Percentiles rank a stretch among this genome's conserved stretches.
Conservation (phyloP, 1,140 invertebrate species). For the Drosophila pseudoobscura region DNA sequence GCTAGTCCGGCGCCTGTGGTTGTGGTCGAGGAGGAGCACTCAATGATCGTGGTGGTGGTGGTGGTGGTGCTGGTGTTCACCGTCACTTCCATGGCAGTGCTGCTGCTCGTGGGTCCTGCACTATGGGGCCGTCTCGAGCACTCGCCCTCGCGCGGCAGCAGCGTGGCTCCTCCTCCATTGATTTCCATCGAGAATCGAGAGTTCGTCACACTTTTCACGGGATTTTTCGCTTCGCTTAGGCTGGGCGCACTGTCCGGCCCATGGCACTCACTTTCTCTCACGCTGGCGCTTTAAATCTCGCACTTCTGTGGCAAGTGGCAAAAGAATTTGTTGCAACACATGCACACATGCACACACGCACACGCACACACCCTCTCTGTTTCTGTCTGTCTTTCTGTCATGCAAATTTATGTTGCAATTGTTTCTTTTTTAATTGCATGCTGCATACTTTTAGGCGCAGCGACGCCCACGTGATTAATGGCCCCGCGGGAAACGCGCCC, state of each 20-base stretch:
- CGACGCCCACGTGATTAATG: constrained; percentile 69
- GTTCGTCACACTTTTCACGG: not conserved
- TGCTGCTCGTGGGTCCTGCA: constrained; percentile 1
- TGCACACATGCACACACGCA: not conserved
- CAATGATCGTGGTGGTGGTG: constrained; percentile 41
- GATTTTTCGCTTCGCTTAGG: not conserved
- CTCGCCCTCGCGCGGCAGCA: not conserved
- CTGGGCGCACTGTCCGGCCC: constrained; percentile 18
- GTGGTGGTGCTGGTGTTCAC: constrained; percentile 28
- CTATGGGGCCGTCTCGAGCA: not conserved
- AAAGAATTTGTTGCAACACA: constrained; percentile 51
- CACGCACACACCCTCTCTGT: not conserved
- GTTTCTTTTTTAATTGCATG: constrained; percentile 67
- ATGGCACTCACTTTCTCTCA: constrained; percentile 11
- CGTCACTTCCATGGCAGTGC: constrained; percentile 27
- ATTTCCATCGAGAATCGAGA: no score
- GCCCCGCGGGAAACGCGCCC: constrained; percentile 11
- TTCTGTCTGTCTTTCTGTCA: constrained; percentile 16
- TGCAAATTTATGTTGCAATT: constrained; percentile 67
- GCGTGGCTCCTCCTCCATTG: no score
- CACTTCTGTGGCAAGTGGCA: constrained; percentile 2
- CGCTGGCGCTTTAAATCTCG: constrained; percentile 21
- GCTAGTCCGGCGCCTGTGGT: not conserved
- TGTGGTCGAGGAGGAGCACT: constrained; percentile 23
- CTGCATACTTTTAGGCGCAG: constrained; percentile 64